Base-by-base conservation (phyloP, 2,797 vertebrate genomes). In the Poecilia velifera region DNA sequence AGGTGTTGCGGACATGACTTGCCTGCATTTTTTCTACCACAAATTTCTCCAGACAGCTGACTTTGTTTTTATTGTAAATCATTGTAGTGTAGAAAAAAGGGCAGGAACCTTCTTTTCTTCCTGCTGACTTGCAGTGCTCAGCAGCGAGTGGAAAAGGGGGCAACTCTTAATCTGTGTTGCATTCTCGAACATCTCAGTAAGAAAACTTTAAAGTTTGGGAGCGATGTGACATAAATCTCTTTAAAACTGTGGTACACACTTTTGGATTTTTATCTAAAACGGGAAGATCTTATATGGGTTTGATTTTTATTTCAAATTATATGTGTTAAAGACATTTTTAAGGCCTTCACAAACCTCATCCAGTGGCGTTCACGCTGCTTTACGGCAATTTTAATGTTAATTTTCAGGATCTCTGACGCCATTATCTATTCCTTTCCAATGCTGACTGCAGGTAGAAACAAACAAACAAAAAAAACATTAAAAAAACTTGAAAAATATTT, bases 401-500 rank as follows among this genome's bases (percentile, higher is more conserved):
- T 49, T 66, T 79, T 57, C 59, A 39, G 16, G 25, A 78, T 72
- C 82, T 81, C 75, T 71, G 76, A 84, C 79, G 49, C 77, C 62
- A 74, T 90, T 85, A 72, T 79, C 51, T 57, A 22, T 46, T 13
- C 49, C 49, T 20, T 79, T 78, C 74, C 62, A 28, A 7, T 3
- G 6, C 73, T 79, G 76, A 86, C 75, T 34, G 74, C 72, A 86
- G 49, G 2, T 34, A 31, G 12, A 64, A 16, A 31, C 34, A 25
- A 25, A 57, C 47, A 51, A 16, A 43, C 0, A 72, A 51, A 31
- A 14, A 14, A 45, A 16, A 43, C 0, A 71, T 70, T 68, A 59
- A 74, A 62, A 46, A 64, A 62, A 7, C 72, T 76, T 87, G 5
- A 84, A 84, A 86, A 74, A 84, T 55, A 75, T 82, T 41, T 86